Evolutionary conservation across 1,140 invertebrate genomes (phyloP).

Genomic region (Zaprionus nigranus): DNA sequence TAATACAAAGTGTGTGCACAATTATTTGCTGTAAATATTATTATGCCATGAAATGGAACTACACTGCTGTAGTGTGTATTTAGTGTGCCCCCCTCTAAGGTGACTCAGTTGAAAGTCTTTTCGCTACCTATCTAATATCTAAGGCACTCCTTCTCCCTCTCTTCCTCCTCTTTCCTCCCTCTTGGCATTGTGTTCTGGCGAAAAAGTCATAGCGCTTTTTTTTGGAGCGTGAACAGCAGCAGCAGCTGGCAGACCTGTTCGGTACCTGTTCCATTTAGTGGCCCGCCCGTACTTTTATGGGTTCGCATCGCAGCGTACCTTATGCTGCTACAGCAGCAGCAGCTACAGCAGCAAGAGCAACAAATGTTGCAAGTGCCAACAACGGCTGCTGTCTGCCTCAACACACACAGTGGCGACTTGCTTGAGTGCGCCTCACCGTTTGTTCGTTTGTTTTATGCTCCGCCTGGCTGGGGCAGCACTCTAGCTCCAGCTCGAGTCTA

Average conservation of each 20-base stretch:
- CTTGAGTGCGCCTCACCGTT: constrained; percentile 73
- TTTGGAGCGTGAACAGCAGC: constrained; percentile 80
- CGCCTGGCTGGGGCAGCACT: constrained; percentile 50
- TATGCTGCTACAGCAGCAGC: constrained; percentile 61
- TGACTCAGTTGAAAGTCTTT: constrained; percentile 39
- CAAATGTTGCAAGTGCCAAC: constrained; percentile 63
- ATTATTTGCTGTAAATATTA: constrained; percentile 69
- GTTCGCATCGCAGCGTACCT: constrained; percentile 64
- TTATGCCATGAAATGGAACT: constrained; percentile 57
- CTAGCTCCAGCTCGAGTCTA: constrained; percentile 16
- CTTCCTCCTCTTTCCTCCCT: constrained; percentile 6
- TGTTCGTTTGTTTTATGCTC: constrained; percentile 69
- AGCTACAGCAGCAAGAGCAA: constrained; percentile 34
- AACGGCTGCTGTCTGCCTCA: constrained; percentile 55
- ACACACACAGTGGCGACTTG: constrained; percentile 64
- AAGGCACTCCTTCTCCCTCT: not conserved
- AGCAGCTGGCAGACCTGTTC: constrained; percentile 60
- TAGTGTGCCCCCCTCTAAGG: not conserved
- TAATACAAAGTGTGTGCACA: constrained; percentile 44
- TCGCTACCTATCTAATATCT: constrained; percentile 2
- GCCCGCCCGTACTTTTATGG: constrained; percentile 79
- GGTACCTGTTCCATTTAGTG: constrained; percentile 79
- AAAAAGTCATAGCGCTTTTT: constrained; percentile 65
- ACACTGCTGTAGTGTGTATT: constrained; percentile 5
- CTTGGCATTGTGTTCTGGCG: constrained; percentile 59